Conservation (phyloP, 1,140 invertebrate species). For the Zaprionus taronus region DNA sequence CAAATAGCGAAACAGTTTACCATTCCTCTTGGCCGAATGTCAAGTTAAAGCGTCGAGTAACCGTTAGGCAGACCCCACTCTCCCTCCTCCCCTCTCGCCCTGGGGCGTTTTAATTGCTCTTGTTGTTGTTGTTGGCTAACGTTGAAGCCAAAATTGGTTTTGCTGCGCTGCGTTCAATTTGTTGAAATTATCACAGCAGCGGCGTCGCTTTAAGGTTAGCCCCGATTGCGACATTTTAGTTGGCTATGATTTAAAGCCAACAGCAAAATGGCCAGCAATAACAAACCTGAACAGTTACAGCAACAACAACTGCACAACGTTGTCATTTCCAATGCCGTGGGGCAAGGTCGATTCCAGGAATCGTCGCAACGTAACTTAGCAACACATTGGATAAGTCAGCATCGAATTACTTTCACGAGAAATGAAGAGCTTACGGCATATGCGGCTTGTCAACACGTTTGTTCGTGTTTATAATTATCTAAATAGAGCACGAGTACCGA, state of each 20-base stretch:
- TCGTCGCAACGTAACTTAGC: constrained; percentile 12
- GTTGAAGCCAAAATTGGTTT: constrained; percentile 62
- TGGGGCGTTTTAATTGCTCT: constrained; percentile 29
- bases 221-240: constrained; percentile 37
- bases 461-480: background rate
- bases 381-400: constrained; percentile 3
- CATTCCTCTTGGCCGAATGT: constrained; percentile 72
- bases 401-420: background rate
- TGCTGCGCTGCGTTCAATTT: constrained; percentile 35
- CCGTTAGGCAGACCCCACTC: constrained; percentile 38
- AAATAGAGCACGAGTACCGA: background rate
- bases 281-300: background rate
- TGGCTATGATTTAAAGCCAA: constrained; percentile 38
- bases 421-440: background rate
- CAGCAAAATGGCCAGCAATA: constrained; percentile 26
- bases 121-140: constrained; percentile 41
- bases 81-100: constrained; percentile 31
- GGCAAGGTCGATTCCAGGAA: constrained; percentile 52
- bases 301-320: constrained; percentile 8
- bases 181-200: constrained; percentile 27
- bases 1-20: constrained; percentile 62
- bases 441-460: constrained; percentile 9
- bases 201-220: constrained; percentile 33
- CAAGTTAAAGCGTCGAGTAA: constrained; percentile 62
- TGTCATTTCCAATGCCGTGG: constrained; percentile 35